A percentile compares a stretch with the other conserved stretches of the same genome.
phyloP scores from a whole-genome alignment of 2,888 invertebrate species.

The Ceraclea dissimilis region DNA sequence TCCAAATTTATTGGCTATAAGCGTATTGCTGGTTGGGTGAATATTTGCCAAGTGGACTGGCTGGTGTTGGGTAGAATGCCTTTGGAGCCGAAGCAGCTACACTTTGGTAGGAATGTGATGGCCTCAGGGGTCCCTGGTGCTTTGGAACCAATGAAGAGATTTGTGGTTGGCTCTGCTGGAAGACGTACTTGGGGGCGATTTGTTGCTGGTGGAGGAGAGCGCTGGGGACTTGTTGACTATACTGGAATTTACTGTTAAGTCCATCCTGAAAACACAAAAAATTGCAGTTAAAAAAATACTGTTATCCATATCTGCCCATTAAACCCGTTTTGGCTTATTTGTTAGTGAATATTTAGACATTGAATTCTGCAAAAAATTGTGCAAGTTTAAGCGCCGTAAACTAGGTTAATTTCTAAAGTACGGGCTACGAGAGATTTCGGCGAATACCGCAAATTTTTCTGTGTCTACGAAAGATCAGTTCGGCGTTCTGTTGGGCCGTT shows the following conservation, averaged over 20 bases:
- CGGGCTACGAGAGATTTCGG: too few species aligned
- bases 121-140: neutral
- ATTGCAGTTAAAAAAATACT: neutral
- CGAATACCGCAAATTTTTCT: too few species aligned
- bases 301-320: too few species aligned
- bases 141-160: neutral
- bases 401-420: too few species aligned
- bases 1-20: slow-evolving; percentile 2
- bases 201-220: neutral
- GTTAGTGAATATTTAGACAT: too few species aligned
- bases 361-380: too few species aligned
- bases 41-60: neutral
- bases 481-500: too few species aligned
- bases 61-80: slow-evolving; percentile 7
- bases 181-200: neutral
- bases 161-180: neutral
- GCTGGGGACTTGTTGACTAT: neutral
- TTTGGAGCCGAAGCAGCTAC: slow-evolving; percentile 7
- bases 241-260: slow-evolving; percentile 5
- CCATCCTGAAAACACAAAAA: slow-evolving; percentile 7
- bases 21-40: slow-evolving; percentile 3
- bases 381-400: too few species aligned
- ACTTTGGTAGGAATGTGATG: neutral
- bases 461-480: too few species aligned
- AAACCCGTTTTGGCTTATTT: too few species aligned